Base-by-base conservation (phyloP, 2,888 invertebrate genomes). In the Choreutis nemorana region DNA sequence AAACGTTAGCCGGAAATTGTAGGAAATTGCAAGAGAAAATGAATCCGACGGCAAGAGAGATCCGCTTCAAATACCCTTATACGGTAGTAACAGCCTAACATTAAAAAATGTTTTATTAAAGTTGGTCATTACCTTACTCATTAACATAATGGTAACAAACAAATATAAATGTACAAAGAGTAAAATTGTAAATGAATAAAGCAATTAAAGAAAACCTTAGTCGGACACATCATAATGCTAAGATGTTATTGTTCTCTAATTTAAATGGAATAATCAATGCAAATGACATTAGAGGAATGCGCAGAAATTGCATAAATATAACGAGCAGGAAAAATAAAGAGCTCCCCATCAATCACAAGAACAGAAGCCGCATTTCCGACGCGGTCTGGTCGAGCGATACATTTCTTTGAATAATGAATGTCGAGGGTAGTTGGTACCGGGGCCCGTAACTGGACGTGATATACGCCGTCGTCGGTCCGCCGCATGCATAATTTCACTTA, bases 401-500 rank as follows among this genome's bases (percentile, higher is more conserved):
- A 73, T 77, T 77, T 75, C 75, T 78, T 78, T 78, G 78, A 77
- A 78, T 78, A 78, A 78, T 78, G 68, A 77, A 78, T 77, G 71
- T 70, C 52, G 50, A 51, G 55, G 54, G 23, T 22, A 32, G 66
- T 66, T 66, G 66, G 67, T 75, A 75, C 71, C 71, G 75, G 70
- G 63, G 64, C 66, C 67, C 65, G 71, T 77, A 77, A 78, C 75
- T 78, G 73, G 78, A 77, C 77, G 77, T 78, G 77, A 78, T 78
- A 78, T 78, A 78, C 75, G 67, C 67, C 77, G 72, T 78, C 75
- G 72, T 65, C 71, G 75, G n/a, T n/a, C n/a, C n/a, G 55, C 75
- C 66, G 78, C 73, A 77, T 77, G 78, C 78, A 78, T 78, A 78
- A 78, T 78, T 78, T 75, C 68, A 77, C 78, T 77, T 77, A 78